These are phyloP conservation scores for Melangyna quadrimaculata DNA, from an alignment of 2,888 invertebrate species.

Conservation along the genomic window DNA sequence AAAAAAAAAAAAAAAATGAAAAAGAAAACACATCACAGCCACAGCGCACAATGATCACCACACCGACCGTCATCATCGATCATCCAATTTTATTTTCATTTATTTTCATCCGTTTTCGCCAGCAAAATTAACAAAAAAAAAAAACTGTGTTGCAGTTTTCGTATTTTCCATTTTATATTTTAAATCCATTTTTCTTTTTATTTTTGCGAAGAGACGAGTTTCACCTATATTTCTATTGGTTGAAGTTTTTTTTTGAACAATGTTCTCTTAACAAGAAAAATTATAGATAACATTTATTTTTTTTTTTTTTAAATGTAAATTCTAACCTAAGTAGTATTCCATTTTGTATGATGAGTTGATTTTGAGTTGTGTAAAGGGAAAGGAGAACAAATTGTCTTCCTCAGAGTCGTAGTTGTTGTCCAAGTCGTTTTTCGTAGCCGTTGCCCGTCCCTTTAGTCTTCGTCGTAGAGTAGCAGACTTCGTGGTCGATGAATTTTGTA, in stretches of 20 bases:
- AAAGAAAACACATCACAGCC: slow-evolving; percentile 43
- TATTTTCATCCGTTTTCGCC: slow-evolving; percentile 31
- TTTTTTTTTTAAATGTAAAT: slow-evolving; percentile 10
- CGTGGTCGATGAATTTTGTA: slow-evolving; percentile 71
- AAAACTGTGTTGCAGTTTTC: slow-evolving; percentile 26
- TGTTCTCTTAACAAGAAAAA: background rate
- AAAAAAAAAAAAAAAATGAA: too few relatives aligned
- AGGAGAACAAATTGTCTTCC: slow-evolving; percentile 26
- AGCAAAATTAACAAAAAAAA: slow-evolving; percentile 28
- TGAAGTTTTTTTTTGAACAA: slow-evolving; percentile 27
- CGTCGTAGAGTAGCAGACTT: slow-evolving; percentile 32
- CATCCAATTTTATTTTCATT: slow-evolving; percentile 46
- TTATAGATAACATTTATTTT: slow-evolving; percentile 7
- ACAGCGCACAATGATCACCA: slow-evolving; percentile 51
- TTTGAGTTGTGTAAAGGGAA: slow-evolving; percentile 6
- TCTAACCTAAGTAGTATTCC: slow-evolving; percentile 71
- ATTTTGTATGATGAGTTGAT: slow-evolving; percentile 53
- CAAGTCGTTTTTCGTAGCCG: slow-evolving; percentile 47
- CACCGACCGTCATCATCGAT: slow-evolving; percentile 62
- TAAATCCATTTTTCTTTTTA: background rate
- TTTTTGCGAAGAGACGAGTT: slow-evolving; percentile 12
- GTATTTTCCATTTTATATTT: background rate
- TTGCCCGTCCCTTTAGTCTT: background rate
- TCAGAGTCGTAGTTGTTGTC: slow-evolving; percentile 30
- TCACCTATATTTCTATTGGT: slow-evolving; percentile 20